These are phyloP conservation scores for Chiloscyllium punctatum DNA, from an alignment of 2,797 vertebrate species.

Conservation along the genomic window DNA sequence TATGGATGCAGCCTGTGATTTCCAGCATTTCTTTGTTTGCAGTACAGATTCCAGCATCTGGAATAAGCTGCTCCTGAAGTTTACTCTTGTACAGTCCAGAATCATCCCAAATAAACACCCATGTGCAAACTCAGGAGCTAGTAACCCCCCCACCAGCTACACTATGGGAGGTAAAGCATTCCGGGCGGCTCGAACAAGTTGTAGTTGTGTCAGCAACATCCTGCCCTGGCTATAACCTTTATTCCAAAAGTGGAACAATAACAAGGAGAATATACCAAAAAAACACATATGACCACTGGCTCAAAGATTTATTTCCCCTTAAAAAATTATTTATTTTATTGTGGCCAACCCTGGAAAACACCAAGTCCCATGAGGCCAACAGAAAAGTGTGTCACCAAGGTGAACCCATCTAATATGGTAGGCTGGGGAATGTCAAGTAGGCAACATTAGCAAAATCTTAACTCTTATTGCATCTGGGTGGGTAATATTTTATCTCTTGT, in stretches of 20 bases:
- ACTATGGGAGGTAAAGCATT: neutral
- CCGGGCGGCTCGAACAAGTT: neutral
- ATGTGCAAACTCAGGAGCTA: neutral
- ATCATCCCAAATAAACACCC: no score
- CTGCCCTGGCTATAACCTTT: neutral
- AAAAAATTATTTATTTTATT: neutral
- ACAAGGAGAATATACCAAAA: neutral
- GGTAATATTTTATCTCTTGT: neutral
- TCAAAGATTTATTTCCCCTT: neutral
- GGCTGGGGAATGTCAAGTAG: neutral
- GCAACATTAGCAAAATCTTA: neutral
- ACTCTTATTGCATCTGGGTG: no score
- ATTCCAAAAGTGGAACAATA: neutral
- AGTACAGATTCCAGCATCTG: no score
- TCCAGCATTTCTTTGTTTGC: no score
- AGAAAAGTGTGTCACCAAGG: conserved; percentile 1
- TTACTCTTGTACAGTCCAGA: neutral
- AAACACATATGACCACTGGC: neutral
- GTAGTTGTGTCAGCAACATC: neutral
- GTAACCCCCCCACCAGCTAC: neutral
- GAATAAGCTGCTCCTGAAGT: no score
- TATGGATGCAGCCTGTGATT: no score
- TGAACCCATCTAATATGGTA: neutral
- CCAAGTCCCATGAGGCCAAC: neutral
- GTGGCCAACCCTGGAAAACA: neutral